Percentiles rank a stretch among this genome's conserved stretches.
These are phyloP conservation scores for Colostygia pectinataria DNA, from an alignment of 2,888 invertebrate species.

Conservation along the genomic window DNA sequence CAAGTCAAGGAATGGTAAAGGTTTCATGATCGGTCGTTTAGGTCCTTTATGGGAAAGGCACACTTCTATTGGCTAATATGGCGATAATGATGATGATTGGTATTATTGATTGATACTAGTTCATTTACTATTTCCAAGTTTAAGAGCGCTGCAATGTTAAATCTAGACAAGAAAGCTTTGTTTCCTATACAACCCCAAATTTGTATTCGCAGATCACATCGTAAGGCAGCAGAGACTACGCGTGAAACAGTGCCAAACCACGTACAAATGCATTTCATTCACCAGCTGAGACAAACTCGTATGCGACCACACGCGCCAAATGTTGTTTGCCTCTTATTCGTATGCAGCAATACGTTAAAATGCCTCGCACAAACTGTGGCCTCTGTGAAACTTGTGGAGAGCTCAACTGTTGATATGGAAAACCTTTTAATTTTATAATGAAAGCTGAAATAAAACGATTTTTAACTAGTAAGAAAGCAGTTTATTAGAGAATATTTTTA, in stretches of 20 bases:
- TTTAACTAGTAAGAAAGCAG: too few relatives aligned
- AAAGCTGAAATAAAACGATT: neutral
- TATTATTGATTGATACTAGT: too few relatives aligned
- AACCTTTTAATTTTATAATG: neutral
- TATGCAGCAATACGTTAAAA: slow-evolving; percentile 29
- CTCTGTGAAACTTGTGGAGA: neutral
- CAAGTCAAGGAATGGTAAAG: too few relatives aligned
- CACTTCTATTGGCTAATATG: too few relatives aligned
- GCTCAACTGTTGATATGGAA: neutral
- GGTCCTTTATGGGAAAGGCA: too few relatives aligned
- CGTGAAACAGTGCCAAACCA: slow-evolving; percentile 22
- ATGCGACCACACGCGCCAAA: slow-evolving; percentile 29
- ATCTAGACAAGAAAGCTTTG: neutral
- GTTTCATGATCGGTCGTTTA: too few relatives aligned
- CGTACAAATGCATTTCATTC: slow-evolving; percentile 25
- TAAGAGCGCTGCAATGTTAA: too few relatives aligned
- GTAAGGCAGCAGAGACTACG: slow-evolving; percentile 17
- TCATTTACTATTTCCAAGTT: too few relatives aligned
- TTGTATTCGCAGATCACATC: slow-evolving; percentile 25
- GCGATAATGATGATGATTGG: too few relatives aligned
- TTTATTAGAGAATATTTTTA: too few relatives aligned
- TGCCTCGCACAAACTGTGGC: slow-evolving; percentile 1
- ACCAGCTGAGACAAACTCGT: slow-evolving; percentile 26
- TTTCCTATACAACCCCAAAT: slow-evolving; percentile 12
- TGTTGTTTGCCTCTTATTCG: slow-evolving; percentile 18